Base-by-base conservation (phyloP, 1,140 invertebrate genomes). In the Leptinotarsa undecemlineata region DNA sequence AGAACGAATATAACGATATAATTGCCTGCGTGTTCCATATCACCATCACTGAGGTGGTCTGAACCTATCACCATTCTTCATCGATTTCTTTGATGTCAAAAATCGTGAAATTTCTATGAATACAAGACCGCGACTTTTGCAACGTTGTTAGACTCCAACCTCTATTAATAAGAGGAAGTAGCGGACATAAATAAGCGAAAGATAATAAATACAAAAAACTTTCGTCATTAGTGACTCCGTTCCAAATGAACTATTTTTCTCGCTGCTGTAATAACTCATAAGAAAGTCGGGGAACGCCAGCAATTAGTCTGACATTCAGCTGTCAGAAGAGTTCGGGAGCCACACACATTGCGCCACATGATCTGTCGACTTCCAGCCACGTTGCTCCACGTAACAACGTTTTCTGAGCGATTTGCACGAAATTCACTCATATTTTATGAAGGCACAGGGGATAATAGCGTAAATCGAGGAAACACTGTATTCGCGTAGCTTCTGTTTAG, bases 271-370 rank as follows among this genome's bases (percentile, higher is more conserved):
- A 64, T 72, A 72, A 66, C 57, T 72, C 71, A 72, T 72, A 72
- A 64, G 57, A 60, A 21, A 70, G n/a, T 69, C n/a, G 63, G 66
- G 66, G 73, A 74, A 60, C 48, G 26, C 23, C 42, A 23, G 67
- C 73, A 74, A 74, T 74, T 74, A 74, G 73, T 64, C 60, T 63
- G 73, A 70, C 73, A 74, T 70, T 51, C 73, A 63, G 68, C 73
- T 68, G 73, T 74, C 73, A 74, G 68, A 68, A 51, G n/a, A 26
- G 26, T 68, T 69, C 66, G 66, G 47, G 17, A 57, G 67, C 73
- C 73, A 74, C 73, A 74, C 73, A 74, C 73, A 74, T 74, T 67
- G 73, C 51, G 51, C 51, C 51, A 19, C 51, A 57, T 57, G 51
- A 57, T 57, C 51, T 57, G 51, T 57, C 17, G n/a, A 57, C 51